These are phyloP conservation scores for Andinoacara biseriatus DNA, from an alignment of 2,113 vertebrate species.

Conservation along the genomic window DNA sequence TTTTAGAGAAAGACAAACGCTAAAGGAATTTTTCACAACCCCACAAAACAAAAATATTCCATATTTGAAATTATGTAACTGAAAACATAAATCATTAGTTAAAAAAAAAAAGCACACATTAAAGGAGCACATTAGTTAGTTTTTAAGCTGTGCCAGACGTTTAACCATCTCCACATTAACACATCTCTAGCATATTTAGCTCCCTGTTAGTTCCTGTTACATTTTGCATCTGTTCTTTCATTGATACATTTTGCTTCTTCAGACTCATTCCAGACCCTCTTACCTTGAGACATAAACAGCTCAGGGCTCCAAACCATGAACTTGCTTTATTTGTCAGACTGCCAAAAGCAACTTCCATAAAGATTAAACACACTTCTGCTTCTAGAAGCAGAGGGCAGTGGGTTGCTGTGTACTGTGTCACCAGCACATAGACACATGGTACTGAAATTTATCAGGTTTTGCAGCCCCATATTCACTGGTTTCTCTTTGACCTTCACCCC, in stretches of 20 bases:
- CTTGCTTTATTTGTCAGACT: background rate
- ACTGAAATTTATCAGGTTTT: background rate
- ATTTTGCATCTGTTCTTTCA: background rate
- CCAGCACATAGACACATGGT: conserved; percentile 12
- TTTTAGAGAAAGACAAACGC: background rate
- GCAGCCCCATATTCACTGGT: background rate
- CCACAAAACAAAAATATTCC: background rate
- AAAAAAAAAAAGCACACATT: background rate
- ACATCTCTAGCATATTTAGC: background rate
- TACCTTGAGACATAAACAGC: background rate
- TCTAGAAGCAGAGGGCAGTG: background rate
- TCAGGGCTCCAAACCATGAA: background rate
- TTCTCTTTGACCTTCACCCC: background rate
- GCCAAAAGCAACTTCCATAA: background rate
- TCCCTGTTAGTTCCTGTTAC: background rate
- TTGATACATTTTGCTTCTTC: background rate
- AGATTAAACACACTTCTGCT: background rate
- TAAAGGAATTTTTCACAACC: background rate
- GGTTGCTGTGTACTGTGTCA: background rate
- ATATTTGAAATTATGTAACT: background rate
- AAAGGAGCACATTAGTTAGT: background rate
- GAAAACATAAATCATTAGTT: background rate
- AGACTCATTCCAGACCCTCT: background rate
- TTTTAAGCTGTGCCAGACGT: background rate
- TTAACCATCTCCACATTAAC: background rate